These are phyloP conservation scores for Hydractinia echinata DNA, from an alignment of 30 jellyfish, hydroid and myxozoan genomes.

Conservation along the genomic window DNA sequence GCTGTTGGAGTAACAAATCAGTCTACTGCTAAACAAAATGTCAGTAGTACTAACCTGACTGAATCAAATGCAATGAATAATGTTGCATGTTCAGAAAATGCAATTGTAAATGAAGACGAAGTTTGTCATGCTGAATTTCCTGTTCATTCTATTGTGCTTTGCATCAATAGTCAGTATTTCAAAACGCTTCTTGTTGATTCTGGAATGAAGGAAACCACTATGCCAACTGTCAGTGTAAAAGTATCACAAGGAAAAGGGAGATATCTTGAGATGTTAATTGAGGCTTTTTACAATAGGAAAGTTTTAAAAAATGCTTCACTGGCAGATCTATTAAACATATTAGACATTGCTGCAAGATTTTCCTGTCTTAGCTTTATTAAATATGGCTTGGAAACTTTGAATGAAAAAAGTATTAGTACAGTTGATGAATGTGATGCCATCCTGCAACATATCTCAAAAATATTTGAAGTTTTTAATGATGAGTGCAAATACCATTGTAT, in stretches of 20 bases:
- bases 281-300: constrained; percentile 20
- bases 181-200: constrained; percentile 31
- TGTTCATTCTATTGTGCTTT: constrained; percentile 31
- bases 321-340: constrained; percentile 19
- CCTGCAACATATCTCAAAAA: constrained; percentile 16
- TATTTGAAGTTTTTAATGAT: constrained; percentile 11
- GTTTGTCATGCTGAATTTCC: constrained; percentile 20
- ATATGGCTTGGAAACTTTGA: constrained; percentile 16
- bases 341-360: constrained; percentile 33
- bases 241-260: constrained; percentile 33
- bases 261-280: constrained; percentile 17
- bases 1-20: too few species aligned
- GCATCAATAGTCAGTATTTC: constrained; percentile 19
- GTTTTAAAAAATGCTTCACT: constrained; percentile 15
- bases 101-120: not conserved
- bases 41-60: too few species aligned
- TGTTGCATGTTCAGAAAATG: too few species aligned
- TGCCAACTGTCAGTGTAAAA: constrained; percentile 2
- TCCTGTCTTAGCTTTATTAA: constrained; percentile 19
- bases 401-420: not conserved
- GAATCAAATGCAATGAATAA: too few species aligned
- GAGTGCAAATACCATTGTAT: not conserved
- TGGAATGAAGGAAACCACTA: constrained; percentile 33
- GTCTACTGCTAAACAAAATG: too few species aligned
- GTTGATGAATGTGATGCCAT: constrained; percentile 29